phyloP scores from a whole-genome alignment of 2,113 vertebrate species.

The Chionomys nivalis region DNA sequence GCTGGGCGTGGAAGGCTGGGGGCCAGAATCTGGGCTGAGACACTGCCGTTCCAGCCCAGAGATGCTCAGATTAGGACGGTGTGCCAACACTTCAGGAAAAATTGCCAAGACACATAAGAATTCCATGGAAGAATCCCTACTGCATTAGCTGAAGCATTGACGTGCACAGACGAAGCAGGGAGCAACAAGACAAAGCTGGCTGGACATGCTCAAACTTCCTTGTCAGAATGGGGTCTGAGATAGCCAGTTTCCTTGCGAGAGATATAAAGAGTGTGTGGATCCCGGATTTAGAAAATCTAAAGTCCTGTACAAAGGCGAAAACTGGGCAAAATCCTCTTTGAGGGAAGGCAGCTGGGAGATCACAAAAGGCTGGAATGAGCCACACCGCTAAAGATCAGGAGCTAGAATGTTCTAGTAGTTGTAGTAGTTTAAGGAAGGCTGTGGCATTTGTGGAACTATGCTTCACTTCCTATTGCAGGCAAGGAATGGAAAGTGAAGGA shows the following conservation, averaged over 20 bases:
- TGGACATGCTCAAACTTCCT: fast-evolving
- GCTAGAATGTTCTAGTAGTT: not conserved
- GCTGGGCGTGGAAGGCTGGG: not conserved
- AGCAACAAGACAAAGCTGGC: not conserved
- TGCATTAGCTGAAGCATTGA: not conserved
- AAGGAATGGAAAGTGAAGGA: not conserved
- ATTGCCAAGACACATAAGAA: not conserved
- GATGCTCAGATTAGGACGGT: not conserved
- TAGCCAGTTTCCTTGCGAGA: not conserved
- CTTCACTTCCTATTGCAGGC: not conserved
- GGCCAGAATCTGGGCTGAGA: not conserved
- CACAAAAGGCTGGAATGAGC: not conserved
- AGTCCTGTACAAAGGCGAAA: not conserved
- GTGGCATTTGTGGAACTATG: not conserved
- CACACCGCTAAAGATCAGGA: not conserved
- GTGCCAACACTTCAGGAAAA: not conserved
- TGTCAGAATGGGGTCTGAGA: not conserved
- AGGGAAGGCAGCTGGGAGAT: not conserved
- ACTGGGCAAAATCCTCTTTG: too few relatives aligned
- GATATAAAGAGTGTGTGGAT: not conserved
- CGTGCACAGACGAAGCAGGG: not conserved
- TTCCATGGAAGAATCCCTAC: not conserved
- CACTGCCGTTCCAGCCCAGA: not conserved
- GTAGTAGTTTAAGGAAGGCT: not conserved
- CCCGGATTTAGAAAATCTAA: not conserved